phyloP scores from a whole-genome alignment of 1,140 invertebrate genomes.

The Bicyclus anynana region DNA sequence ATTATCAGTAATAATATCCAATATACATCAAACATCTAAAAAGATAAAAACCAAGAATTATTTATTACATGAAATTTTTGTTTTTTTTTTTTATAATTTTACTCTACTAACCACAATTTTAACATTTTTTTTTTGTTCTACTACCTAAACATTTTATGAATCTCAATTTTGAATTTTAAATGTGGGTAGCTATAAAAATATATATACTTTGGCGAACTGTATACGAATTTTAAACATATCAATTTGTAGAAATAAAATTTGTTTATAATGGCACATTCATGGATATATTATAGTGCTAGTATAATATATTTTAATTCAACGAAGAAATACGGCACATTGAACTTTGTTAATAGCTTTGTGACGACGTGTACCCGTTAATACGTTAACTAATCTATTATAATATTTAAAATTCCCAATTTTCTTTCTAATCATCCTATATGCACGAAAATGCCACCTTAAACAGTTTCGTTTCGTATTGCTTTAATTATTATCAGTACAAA shows the following conservation, averaged over 20 bases:
- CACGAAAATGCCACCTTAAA: constrained; percentile 57
- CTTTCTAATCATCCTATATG: constrained; percentile 23
- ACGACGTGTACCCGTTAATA: constrained; percentile 18
- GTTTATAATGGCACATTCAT: constrained; percentile 58
- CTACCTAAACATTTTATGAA: constrained; percentile 31
- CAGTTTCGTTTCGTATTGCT: constrained; percentile 23
- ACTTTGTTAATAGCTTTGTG: constrained; percentile 23
- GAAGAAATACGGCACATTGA: constrained; percentile 13
- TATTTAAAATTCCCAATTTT: constrained; percentile 5
- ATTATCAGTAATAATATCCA: constrained; percentile 36
- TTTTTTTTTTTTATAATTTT: constrained; percentile 19
- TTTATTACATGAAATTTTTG: constrained; percentile 20
- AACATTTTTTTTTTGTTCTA: constrained; percentile 28
- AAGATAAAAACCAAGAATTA: constrained; percentile 20
- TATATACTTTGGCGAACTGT: constrained; percentile 69
- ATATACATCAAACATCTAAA: constrained; percentile 26
- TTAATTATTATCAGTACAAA: constrained; percentile 31
- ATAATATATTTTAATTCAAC: constrained; percentile 13
- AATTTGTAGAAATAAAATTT: constrained; percentile 44
- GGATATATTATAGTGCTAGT: constrained; percentile 33
- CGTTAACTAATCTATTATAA: constrained; percentile 1
- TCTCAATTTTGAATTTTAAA: constrained; percentile 44
- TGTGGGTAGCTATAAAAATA: constrained; percentile 70
- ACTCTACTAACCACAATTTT: constrained; percentile 26
- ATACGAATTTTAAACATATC: constrained; percentile 49